Percentiles rank a stretch among this genome's conserved stretches.
Evolutionary conservation across 2,797 vertebrate species (phyloP).

Genomic region (Clarias platycephalus): DNA sequence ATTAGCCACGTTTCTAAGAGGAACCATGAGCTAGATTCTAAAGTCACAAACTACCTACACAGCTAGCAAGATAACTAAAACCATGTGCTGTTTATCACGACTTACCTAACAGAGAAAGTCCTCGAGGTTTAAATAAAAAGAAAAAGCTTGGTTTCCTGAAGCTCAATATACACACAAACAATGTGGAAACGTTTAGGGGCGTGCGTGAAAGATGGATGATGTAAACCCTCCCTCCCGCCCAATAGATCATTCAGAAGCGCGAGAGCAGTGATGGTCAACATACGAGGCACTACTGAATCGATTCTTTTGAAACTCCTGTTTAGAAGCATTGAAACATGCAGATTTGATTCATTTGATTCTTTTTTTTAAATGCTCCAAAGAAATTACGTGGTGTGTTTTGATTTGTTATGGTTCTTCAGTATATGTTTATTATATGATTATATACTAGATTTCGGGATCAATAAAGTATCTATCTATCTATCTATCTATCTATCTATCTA

Average conservation of each 20-base stretch:
- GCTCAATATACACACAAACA: not conserved
- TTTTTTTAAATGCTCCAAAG: not conserved
- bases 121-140: too few relatives aligned
- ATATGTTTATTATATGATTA: not conserved
- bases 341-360: not conserved
- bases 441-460: not conserved
- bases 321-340: not conserved
- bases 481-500: too few relatives aligned
- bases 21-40: not conserved
- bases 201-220: not conserved
- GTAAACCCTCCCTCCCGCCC: not conserved
- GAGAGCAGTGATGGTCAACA: not conserved
- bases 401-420: not conserved
- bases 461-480: too few relatives aligned
- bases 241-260: not conserved
- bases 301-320: not conserved
- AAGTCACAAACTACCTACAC: not conserved
- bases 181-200: not conserved
- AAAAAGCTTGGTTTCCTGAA: not conserved
- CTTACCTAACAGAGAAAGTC: not conserved
- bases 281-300: not conserved
- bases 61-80: not conserved
- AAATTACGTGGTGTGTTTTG: not conserved
- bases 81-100: not conserved
- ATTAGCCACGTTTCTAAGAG: not conserved